Evolutionary conservation across 1,140 invertebrate genomes (phyloP), one percentile per base, ranked within the genome.

Genomic region (Bactericera cockerelli): DNA sequence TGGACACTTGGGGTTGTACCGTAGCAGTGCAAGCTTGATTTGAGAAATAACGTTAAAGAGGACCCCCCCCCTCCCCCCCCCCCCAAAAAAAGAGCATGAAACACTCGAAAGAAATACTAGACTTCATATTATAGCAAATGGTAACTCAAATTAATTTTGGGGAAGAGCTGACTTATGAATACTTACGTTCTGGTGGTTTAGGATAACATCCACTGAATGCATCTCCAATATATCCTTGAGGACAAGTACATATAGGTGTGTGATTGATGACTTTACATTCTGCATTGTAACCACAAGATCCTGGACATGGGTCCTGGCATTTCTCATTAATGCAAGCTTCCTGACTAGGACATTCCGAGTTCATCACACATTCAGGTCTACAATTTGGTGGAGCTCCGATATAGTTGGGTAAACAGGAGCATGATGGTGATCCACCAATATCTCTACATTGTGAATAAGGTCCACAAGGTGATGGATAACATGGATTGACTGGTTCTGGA

Each of bases 191-290:
- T 10, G 42, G 42, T 49, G 69, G 59, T 67, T 72, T 72, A 1
- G 69, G 69, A 53, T 63, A 62, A 63, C 84, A 87, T 62, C 70
- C 76, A 36, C 72, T 73, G 22, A 80, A 84, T 58, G 86, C 84
- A 77, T 89, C 83, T 59, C 86, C 86, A 1, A 78, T 79, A 69
- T 79, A 87, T 16, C 86, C 86, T 39, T 77, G 74, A 4, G 77
- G 70, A 70, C 86, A 89, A 2, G 79, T 78, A 67, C 86, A 89
- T 10, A 81, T 79, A 1, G 84, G 83, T 39, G 84, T 79, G 66
- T 88, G 85, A 64, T 82, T 82, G 19, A 82, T 79, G 2, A 87
- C 80, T 56, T 76, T 75, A 67, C 87, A 91, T 61, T 86, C 79
- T 1, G 86, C 81, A 67, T 84, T 81, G 24, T 76, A 72, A 2